Percentiles rank a stretch among this genome's conserved stretches.
phyloP scores from a whole-genome alignment of 2,797 vertebrate genomes.

The Neopelma chrysocephalum region DNA sequence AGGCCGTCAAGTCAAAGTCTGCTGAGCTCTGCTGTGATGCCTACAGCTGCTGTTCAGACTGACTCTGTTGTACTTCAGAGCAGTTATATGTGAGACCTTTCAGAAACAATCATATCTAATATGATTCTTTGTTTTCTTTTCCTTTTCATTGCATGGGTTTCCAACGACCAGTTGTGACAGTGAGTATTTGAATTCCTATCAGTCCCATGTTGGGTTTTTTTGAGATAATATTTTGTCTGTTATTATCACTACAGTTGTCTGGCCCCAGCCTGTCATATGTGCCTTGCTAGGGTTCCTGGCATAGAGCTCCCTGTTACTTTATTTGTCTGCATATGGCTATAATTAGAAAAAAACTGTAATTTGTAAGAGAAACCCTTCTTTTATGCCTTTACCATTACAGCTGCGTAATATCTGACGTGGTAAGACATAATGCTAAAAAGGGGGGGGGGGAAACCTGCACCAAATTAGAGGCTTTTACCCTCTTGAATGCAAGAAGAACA shows the following conservation, averaged over 20 bases:
- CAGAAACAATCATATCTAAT: slow-evolving; percentile 33
- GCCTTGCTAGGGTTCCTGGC: background rate
- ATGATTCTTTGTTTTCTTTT: slow-evolving; percentile 42
- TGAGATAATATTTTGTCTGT: background rate
- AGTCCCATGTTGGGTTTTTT: background rate
- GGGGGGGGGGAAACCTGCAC: too few relatives aligned
- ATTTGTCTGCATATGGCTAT: background rate
- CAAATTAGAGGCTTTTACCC: background rate
- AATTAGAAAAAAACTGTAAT: background rate
- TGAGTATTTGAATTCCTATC: slow-evolving; percentile 78
- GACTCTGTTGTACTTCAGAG: background rate
- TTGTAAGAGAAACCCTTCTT: background rate
- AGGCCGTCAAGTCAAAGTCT: background rate
- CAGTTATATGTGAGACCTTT: background rate
- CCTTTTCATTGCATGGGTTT: slow-evolving; percentile 21
- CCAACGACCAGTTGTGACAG: slow-evolving; percentile 89
- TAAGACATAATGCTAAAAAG: background rate
- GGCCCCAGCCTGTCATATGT: background rate
- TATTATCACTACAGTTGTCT: background rate
- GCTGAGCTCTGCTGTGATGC: background rate
- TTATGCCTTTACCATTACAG: background rate
- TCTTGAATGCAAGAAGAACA: background rate
- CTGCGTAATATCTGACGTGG: background rate
- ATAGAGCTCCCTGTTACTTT: background rate
- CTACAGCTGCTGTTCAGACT: background rate